phyloP scores from a whole-genome alignment of 2,797 vertebrate genomes.

The Falco columbarius region DNA sequence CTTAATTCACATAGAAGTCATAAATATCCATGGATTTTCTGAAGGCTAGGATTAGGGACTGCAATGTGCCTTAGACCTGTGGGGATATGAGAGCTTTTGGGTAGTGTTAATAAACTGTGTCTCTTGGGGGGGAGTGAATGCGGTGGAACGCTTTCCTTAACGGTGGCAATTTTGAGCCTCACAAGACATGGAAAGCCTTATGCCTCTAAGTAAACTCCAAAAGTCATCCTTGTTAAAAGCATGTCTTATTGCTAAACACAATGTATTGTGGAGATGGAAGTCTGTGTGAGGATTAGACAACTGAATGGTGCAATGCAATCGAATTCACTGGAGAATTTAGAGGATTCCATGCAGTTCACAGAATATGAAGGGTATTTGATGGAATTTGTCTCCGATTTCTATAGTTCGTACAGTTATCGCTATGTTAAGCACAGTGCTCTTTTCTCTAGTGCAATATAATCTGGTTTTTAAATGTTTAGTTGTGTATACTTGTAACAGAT shows the following conservation, averaged over 20 bases:
- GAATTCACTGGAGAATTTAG: not conserved
- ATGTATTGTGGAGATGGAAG: not conserved
- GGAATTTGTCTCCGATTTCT: not conserved
- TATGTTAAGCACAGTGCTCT: not conserved
- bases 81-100: not conserved
- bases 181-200: not conserved
- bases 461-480: not conserved
- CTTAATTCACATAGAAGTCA: not conserved
- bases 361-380: not conserved
- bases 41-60: not conserved
- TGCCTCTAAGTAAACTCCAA: not conserved
- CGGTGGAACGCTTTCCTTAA: not conserved
- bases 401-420: not conserved
- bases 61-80: not conserved
- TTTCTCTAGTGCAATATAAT: not conserved
- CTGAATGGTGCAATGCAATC: not conserved
- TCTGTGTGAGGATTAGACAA: conserved; percentile 15
- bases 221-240: not conserved
- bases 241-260: not conserved
- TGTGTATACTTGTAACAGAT: not conserved
- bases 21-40: not conserved
- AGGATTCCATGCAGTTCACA: not conserved
- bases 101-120: not conserved
- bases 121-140: not conserved
- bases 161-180: not conserved